A percentile compares a stretch with the other conserved stretches of the same genome.
These are phyloP conservation scores for Cheilosia grossa DNA, from an alignment of 2,888 invertebrate species.

Conservation along the genomic window DNA sequence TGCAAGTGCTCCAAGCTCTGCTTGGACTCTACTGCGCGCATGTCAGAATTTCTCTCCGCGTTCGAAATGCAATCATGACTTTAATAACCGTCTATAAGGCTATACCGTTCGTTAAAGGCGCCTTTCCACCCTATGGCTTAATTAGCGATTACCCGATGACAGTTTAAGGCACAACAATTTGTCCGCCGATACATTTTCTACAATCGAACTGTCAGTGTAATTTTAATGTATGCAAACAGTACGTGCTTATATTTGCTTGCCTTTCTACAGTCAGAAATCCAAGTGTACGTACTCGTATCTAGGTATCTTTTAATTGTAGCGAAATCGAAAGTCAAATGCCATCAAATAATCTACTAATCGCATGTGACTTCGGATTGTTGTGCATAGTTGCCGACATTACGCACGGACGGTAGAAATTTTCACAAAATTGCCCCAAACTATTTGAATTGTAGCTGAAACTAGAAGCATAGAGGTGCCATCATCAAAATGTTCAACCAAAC, in stretches of 20 bases:
- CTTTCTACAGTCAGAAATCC: conserved; percentile 1
- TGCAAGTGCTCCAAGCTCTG: conserved; percentile 20
- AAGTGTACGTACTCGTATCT: neutral
- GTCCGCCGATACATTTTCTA: conserved; percentile 12
- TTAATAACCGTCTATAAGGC: conserved; percentile 40
- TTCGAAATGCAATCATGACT: conserved; percentile 19
- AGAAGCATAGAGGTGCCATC: conserved; percentile 30
- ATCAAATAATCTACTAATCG: conserved; percentile 45
- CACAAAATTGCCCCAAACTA: conserved; percentile 33
- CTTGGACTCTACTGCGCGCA: conserved; percentile 13
- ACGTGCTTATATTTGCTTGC: conserved; percentile 50
- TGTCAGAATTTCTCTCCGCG: conserved; percentile 58
- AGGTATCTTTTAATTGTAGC: conserved; percentile 22
- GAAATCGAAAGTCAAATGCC: conserved; percentile 67
- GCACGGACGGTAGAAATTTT: conserved; percentile 29
- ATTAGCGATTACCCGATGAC: conserved; percentile 23
- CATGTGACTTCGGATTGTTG: conserved; percentile 20
- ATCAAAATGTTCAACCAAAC: conserved; percentile 21
- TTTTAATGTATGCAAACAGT: conserved; percentile 25
- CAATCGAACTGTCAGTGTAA: conserved; percentile 23
- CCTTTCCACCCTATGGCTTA: neutral
- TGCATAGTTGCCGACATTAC: neutral
- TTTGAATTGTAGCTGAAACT: conserved; percentile 42
- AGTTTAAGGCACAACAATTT: neutral
- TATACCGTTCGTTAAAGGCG: conserved; percentile 7